These are phyloP conservation scores for Macaria liturata DNA, from an alignment of 2,888 invertebrate genomes.

Conservation along the genomic window DNA sequence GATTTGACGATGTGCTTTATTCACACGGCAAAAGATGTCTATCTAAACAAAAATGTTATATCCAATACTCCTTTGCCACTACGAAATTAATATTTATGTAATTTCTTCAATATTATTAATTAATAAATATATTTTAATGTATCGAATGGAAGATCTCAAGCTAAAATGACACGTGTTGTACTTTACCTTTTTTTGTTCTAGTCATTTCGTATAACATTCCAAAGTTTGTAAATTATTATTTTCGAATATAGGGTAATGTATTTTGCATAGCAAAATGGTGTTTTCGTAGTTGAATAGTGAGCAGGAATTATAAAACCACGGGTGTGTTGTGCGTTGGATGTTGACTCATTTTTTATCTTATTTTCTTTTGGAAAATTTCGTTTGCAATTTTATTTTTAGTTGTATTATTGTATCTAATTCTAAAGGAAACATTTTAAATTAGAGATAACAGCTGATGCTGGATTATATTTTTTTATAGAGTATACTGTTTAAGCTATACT, in stretches of 20 bases:
- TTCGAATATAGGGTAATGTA: slow-evolving; percentile 68
- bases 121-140: slow-evolving; percentile 35
- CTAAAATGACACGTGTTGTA: slow-evolving; percentile 50
- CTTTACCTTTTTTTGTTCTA: slow-evolving; percentile 65
- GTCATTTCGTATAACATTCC: slow-evolving; percentile 80
- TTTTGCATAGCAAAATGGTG: slow-evolving; percentile 81
- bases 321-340: slow-evolving; percentile 55
- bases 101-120: slow-evolving; percentile 37
- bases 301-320: slow-evolving; percentile 56
- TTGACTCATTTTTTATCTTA: slow-evolving; percentile 51
- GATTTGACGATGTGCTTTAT: slow-evolving; percentile 52
- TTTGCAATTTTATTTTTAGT: slow-evolving; percentile 51
- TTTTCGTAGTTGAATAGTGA: slow-evolving; percentile 66
- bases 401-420: slow-evolving; percentile 65
- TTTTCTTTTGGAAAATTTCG: slow-evolving; percentile 47
- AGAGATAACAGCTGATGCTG: slow-evolving; percentile 76
- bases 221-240: slow-evolving; percentile 69
- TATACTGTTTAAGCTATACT: slow-evolving; percentile 77
- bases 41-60: slow-evolving; percentile 42
- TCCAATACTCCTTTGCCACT: slow-evolving; percentile 42
- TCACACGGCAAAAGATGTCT: slow-evolving; percentile 29
- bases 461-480: slow-evolving; percentile 81
- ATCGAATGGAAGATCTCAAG: slow-evolving; percentile 65
- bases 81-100: slow-evolving; percentile 42
- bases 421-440: slow-evolving; percentile 68